Evolutionary conservation across 2,113 vertebrate species (phyloP).

Genomic region (Clarias batrachus): DNA sequence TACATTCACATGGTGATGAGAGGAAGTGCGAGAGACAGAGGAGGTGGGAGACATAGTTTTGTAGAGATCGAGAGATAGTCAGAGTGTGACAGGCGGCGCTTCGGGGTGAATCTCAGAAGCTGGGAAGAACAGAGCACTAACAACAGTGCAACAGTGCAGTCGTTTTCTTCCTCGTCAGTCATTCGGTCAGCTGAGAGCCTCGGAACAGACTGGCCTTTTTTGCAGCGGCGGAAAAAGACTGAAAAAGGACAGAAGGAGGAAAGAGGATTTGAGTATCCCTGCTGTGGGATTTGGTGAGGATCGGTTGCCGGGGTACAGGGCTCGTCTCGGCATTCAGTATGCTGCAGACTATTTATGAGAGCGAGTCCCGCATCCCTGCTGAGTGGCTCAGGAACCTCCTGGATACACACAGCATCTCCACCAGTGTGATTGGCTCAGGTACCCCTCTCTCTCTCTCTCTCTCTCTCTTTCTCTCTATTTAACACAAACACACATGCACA

Average conservation of each 20-base stretch:
- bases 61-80: conserved; percentile 13
- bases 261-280: not conserved
- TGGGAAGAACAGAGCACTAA: not conserved
- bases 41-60: conserved; percentile 20
- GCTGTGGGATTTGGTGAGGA: conserved; percentile 2
- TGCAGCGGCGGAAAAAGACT: not conserved
- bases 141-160: conserved; percentile 18
- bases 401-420: conserved; percentile 45
- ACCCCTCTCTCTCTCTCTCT: conserved; percentile 8
- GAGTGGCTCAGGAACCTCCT: conserved; percentile 54
- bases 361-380: conserved; percentile 51
- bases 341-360: conserved; percentile 58
- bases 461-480: not conserved
- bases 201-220: not conserved
- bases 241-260: not conserved
- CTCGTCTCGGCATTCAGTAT: conserved; percentile 32
- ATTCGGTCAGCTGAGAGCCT: conserved; percentile 3
- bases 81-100: conserved; percentile 13
- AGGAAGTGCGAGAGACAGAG: conserved; percentile 25
- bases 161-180: conserved; percentile 1
- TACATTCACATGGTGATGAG: conserved; percentile 45
- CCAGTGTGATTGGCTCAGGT: conserved; percentile 45
- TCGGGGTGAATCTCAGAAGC: not conserved
- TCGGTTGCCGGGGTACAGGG: not conserved
- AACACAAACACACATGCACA: conserved; percentile 4